Base-by-base conservation (phyloP, 23 tunicate species). In the Aplidium turbinatum region DNA sequence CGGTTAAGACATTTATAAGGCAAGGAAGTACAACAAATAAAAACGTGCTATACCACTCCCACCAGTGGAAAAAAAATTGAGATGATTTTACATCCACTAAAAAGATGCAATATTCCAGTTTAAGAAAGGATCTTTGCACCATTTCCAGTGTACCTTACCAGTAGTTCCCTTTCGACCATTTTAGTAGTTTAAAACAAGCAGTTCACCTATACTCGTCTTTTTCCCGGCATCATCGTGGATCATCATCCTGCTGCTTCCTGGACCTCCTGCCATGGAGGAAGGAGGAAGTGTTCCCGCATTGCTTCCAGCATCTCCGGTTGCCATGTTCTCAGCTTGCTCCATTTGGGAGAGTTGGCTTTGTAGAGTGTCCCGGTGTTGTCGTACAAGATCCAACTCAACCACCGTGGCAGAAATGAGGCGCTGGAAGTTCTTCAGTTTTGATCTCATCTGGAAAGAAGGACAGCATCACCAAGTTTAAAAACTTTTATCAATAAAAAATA, bases 251-350 rank as follows among this genome's bases (percentile, higher is more conserved):
- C 96, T 88, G 67, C 96, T 88, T 46, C 96, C 96, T 31, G 96
- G 96, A 35, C 96, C 96, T 0, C 95, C 95, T 11, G 96, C 96
- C 96, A 88, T 88, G 72, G 96, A 88, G 2, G 96, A 88, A 4
- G 96, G 96, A 0, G 83, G 80, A 9, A 88, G 74, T 21, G 96
- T 88, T 4, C 96, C 96, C 2, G 89, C 89, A 55, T 65, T 83
- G 48, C 96, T 79, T 21, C 72, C 87, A 20, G 78, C 83, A 79
- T 87, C 94, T 32, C 94, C 94, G 5, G 60, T 87, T 13, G 83
- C 86, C 4, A 75, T 36, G 31, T 78, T 68, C 63, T 88, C 96
- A 46, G 85, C 96, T 42, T 88, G 96, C 62, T 88, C 96, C 83
- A 88, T 77, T 48, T 83, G 87, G 24, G 79, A 61, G 46, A 88